Evolutionary conservation across 1,140 invertebrate genomes (phyloP).

Genomic region (Achatina immaculata): DNA sequence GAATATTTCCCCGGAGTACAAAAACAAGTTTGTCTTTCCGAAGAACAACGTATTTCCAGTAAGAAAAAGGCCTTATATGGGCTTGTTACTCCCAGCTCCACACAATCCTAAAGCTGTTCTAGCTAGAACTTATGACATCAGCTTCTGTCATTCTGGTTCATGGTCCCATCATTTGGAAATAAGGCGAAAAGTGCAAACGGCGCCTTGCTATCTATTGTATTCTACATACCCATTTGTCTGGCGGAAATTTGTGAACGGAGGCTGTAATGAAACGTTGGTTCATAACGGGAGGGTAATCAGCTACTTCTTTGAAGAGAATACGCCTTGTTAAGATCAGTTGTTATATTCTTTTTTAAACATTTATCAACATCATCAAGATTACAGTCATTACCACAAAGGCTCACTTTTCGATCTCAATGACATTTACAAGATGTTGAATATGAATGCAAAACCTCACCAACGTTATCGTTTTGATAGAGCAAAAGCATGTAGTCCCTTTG

Average conservation of each 20-base stretch:
- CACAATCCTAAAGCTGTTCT: conserved; percentile 30
- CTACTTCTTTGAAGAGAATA: conserved; percentile 2
- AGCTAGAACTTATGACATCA: conserved; percentile 19
- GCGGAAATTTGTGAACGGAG: not conserved
- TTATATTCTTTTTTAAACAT: too few relatives aligned
- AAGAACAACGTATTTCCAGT: conserved; percentile 45
- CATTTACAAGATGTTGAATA: too few relatives aligned
- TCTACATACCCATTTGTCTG: conserved; percentile 21
- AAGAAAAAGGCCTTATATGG: conserved; percentile 36
- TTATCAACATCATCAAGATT: too few relatives aligned
- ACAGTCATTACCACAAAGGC: too few relatives aligned
- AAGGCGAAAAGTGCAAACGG: not conserved
- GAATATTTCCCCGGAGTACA: conserved; percentile 27
- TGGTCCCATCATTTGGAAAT: conserved; percentile 37
- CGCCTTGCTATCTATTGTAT: conserved; percentile 14
- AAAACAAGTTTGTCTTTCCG: conserved; percentile 7
- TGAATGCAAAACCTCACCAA: too few relatives aligned
- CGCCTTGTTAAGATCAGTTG: not conserved
- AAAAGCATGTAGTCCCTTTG: too few relatives aligned
- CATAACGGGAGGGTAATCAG: not conserved
- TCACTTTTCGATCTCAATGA: too few relatives aligned
- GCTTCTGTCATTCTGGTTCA: conserved; percentile 19
- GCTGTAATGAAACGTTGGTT: conserved; percentile 34
- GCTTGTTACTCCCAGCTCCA: conserved; percentile 40
- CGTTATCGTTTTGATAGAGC: too few relatives aligned